A percentile compares a stretch with the other conserved stretches of the same genome.
Evolutionary conservation across 1,140 invertebrate genomes (phyloP).

Genomic region (Drosophila nikananu): DNA sequence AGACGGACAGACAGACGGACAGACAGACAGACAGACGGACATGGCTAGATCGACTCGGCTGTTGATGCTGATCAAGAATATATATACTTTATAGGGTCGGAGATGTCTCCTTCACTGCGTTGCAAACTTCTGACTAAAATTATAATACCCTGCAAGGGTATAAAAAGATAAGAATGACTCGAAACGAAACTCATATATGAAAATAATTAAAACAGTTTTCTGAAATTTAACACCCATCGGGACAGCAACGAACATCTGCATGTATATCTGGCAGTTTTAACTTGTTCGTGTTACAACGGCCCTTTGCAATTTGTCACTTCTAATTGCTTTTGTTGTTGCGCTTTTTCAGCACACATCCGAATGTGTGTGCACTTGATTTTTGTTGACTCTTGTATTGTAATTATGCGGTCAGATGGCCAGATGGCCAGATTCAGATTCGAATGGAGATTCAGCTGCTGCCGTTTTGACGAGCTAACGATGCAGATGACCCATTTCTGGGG

Average conservation of each 20-base stretch:
- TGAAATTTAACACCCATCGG: slow-evolving; percentile 53
- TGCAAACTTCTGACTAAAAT: too few species aligned
- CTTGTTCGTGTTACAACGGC: slow-evolving; percentile 17
- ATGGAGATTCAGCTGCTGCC: slow-evolving; percentile 43
- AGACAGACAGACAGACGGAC: too few species aligned
- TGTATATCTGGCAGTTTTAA: slow-evolving; percentile 33
- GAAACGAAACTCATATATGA: slow-evolving; percentile 42
- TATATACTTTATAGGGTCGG: too few species aligned
- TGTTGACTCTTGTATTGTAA: slow-evolving; percentile 66
- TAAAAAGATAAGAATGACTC: slow-evolving; percentile 6
- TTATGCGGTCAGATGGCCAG: slow-evolving; percentile 57
- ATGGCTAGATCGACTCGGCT: too few species aligned
- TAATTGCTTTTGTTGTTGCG: slow-evolving; percentile 58
- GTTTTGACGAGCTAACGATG: slow-evolving; percentile 45
- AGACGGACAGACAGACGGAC: too few species aligned
- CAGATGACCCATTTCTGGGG: slow-evolving; percentile 58
- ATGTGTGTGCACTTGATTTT: slow-evolving; percentile 64
- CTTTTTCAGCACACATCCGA: slow-evolving; percentile 17
- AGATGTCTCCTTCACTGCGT: too few species aligned
- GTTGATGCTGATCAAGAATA: too few species aligned
- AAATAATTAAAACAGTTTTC: slow-evolving; percentile 69
- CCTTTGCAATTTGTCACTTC: slow-evolving; percentile 71
- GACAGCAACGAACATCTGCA: slow-evolving; percentile 21
- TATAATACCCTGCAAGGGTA: too few species aligned
- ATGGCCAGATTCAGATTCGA: slow-evolving; percentile 39